Evolutionary conservation across 1,140 invertebrate genomes (phyloP), one percentile per base, ranked within the genome.

Genomic region (Sarcophaga bullata): DNA sequence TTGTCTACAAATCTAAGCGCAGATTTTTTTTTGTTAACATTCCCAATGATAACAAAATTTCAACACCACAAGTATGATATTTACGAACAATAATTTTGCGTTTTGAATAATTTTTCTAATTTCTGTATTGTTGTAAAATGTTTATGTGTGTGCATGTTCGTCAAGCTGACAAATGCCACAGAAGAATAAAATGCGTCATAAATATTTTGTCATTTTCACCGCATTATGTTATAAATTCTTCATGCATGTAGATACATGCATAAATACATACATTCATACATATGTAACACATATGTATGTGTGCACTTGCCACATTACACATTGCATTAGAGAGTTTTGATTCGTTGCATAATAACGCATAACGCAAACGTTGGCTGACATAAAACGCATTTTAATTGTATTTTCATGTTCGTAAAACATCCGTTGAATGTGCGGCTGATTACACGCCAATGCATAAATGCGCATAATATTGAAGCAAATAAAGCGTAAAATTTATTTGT

Each of bases 401-500:
- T 68, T 68, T 68, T 68, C 62, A 68, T 68, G 62, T 68, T 68
- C 19, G 17, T 19, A 68, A 68, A 68, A 68, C 62, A 17, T 68
- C 62, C 62, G 54, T 8, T 58, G 1, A 2, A 37, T 37, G 25
- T 37, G 25, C 25, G 25, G 17, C 17, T 10, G 62, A 68, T 19
- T 19, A 17, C 19, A 48, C 73, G 8, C 47, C 73, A 47, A 76
- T 19, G 48, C 62, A 68, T 68, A 68, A 68, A 68, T 78, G 48
- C 48, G 37, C 25, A 48, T 17, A 50, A 78, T 52, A 9, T 78
- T 49, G 19, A 19, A 17, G n/a, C 75, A 78, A 78, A 78, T 78
- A 78, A 68, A 68, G 62, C 62, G 62, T 68, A 68, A 68, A 68
- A 19, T 68, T 68, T 68, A 68, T 68, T 58, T 68, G 62, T 68